These are phyloP conservation scores for Bombus huntii DNA, from an alignment of 1,140 invertebrate species.

Conservation along the genomic window DNA sequence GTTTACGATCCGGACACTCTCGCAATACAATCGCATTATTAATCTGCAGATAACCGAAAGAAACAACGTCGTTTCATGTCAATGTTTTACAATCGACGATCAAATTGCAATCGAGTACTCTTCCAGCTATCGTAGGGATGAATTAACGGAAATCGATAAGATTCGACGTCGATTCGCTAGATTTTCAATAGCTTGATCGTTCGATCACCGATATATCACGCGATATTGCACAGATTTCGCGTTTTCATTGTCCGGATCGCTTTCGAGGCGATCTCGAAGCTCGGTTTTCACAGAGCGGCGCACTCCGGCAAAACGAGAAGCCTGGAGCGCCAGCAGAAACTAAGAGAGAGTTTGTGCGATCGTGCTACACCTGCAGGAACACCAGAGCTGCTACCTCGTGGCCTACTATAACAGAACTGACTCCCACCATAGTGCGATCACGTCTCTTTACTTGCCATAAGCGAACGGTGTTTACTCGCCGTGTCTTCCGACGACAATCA, in stretches of 20 bases:
- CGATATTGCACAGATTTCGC: not conserved
- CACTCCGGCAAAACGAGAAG: conserved; percentile 39
- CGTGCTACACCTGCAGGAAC: conserved; percentile 62
- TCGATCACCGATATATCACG: not conserved
- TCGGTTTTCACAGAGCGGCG: conserved; percentile 42
- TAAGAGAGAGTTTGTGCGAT: conserved; percentile 58
- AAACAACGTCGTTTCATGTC: conserved; percentile 15
- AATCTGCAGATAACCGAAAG: too few species aligned
- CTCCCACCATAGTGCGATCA: conserved; percentile 74
- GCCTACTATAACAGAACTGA: conserved; percentile 83
- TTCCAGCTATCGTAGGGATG: not conserved
- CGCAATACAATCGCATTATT: conserved; percentile 1
- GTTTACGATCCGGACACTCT: not conserved
- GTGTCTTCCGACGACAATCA: not conserved
- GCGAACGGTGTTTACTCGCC: conserved; percentile 52
- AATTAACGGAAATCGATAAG: too few species aligned
- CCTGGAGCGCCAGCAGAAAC: conserved; percentile 49
- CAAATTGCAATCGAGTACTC: too few species aligned
- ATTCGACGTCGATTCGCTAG: not conserved
- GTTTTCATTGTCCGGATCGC: conserved; percentile 30
- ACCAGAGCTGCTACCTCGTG: conserved; percentile 78
- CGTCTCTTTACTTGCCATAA: conserved; percentile 73
- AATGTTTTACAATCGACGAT: not conserved
- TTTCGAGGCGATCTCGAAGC: conserved; percentile 35
- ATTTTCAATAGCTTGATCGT: not conserved